Evolutionary conservation across 1,140 invertebrate species (phyloP), one percentile per base, ranked within the genome.

Genomic region (Caerostris darwini): DNA sequence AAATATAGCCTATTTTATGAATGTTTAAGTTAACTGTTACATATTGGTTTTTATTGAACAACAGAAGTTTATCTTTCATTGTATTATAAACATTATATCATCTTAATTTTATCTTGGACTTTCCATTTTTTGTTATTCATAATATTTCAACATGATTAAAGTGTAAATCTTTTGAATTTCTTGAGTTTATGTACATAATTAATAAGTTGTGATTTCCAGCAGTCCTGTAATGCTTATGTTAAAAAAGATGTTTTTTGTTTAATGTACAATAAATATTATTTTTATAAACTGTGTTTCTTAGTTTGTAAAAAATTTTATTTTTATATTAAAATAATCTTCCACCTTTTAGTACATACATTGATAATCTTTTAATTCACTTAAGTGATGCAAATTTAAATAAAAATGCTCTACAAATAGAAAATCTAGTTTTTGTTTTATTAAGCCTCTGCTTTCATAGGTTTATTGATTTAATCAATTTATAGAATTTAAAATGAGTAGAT

Each of bases 21-120:
- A 34, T 34, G 34, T 34, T 34, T 34, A 34, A 34, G 34, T 34
- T 34, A 34, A 34, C 34, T 34, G 34, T 34, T 34, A 34, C 34
- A 34, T 34, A 34, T 34, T 34, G 34, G 34, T 34, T 34, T 34
- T 34, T 34, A 34, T 34, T 34, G 50, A 19, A 10, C 19, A 58
- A 19, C 19, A 19, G 14, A 85, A 85, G n/a, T n/a, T 85, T n/a
- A 57, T 58, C 58, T 85, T 85, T 85, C 83, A 85, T 85, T 85
- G 83, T 85, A 85, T 85, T 85, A 85, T 85, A 85, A 85, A 58
- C 83, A 85, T 85, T 58, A 3, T 85, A 85, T 59, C 83, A n/a
- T 85, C 17, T 34, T 50, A 50, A 81, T 64, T 77, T 77, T 50
- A 56, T 58, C 54, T 34, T 56, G n/a, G 17, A 56, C 83, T 58